Conservation (phyloP, 2,888 invertebrate species). For the Aricia artaxerxes region DNA sequence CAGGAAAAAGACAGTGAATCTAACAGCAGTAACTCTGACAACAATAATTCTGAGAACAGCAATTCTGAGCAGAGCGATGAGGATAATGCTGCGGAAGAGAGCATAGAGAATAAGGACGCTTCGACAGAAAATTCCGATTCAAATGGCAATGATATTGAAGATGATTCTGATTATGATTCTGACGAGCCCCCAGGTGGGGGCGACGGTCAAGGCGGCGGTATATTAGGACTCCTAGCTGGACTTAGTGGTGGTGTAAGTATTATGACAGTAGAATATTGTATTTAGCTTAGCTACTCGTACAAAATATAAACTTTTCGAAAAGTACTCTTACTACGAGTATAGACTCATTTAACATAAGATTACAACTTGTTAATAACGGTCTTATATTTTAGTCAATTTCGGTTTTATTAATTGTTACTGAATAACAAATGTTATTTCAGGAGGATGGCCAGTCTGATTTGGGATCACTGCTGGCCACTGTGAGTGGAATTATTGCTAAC, state of each 20-base stretch:
- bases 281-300: too few species aligned
- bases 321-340: too few species aligned
- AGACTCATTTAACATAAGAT: too few species aligned
- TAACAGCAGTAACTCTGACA: constrained; percentile 36
- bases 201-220: constrained; percentile 72
- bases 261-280: neutral
- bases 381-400: too few species aligned
- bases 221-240: constrained; percentile 69
- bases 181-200: constrained; percentile 68
- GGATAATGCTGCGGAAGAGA: constrained; percentile 53
- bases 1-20: constrained; percentile 51
- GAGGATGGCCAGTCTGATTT: constrained; percentile 74
- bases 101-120: constrained; percentile 45
- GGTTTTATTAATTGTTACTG: too few species aligned
- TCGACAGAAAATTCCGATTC: constrained; percentile 52
- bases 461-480: constrained; percentile 66
- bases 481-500: constrained; percentile 69
- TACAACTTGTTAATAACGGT: too few species aligned
- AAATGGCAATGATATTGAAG: constrained; percentile 36
- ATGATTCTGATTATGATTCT: constrained; percentile 55
- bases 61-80: constrained; percentile 44
- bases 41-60: constrained; percentile 34
- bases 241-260: constrained; percentile 70
- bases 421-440: constrained; percentile 48
- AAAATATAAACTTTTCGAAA: too few species aligned